These are phyloP conservation scores for Tragulus kanchil DNA, from an alignment of 2,113 vertebrate species.

Conservation along the genomic window DNA sequence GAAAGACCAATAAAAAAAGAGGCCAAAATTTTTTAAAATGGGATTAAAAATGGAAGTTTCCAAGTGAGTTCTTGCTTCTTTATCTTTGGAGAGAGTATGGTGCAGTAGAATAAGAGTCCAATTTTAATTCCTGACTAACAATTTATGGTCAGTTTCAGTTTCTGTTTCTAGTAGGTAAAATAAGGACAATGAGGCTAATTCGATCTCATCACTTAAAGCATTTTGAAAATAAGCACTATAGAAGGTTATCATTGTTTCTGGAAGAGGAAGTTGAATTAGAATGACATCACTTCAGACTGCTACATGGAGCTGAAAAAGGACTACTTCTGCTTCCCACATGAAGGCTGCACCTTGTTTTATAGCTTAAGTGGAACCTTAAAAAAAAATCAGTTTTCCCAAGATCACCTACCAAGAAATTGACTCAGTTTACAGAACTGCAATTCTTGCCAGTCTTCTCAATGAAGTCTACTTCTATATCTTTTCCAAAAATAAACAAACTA, in stretches of 20 bases:
- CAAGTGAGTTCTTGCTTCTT: conserved; percentile 2
- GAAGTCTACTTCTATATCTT: conserved; percentile 21
- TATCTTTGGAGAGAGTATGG: background rate
- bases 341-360: background rate
- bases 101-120: background rate
- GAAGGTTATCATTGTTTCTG: background rate
- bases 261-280: background rate
- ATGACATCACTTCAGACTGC: conserved; percentile 7
- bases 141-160: background rate
- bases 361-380: conserved; percentile 35
- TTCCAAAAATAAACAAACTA: background rate
- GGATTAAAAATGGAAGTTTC: background rate
- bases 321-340: conserved; percentile 16
- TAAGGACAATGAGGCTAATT: background rate
- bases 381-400: conserved; percentile 18
- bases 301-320: background rate
- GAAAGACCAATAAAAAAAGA: no score
- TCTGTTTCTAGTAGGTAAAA: background rate
- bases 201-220: no score
- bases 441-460: conserved; percentile 45
- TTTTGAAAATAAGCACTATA: background rate
- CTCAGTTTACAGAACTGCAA: background rate
- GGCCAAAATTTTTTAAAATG: no score
- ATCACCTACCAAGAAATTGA: conserved; percentile 40
- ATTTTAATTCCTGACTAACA: background rate